These are phyloP conservation scores for Stegostoma tigrinum DNA, from an alignment of 2,113 vertebrate genomes.

Conservation along the genomic window DNA sequence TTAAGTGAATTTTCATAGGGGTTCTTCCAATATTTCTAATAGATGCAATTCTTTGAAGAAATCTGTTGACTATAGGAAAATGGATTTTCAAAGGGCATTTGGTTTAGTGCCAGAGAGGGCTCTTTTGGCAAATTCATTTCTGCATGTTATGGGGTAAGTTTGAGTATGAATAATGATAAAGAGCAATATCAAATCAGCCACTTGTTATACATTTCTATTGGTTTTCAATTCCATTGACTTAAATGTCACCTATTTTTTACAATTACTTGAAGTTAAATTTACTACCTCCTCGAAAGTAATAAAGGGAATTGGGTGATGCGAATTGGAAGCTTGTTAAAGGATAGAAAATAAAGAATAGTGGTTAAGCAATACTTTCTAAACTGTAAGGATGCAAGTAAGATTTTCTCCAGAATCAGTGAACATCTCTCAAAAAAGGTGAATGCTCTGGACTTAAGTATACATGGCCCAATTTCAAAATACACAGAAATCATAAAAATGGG, in stretches of 20 bases:
- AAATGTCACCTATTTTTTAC: background rate
- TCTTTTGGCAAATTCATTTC: background rate
- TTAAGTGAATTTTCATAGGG: background rate
- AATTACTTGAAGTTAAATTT: background rate
- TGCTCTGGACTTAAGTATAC: too few species aligned
- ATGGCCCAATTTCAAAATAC: too few species aligned
- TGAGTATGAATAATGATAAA: background rate
- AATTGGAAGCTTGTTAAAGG: background rate
- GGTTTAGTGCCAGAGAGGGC: background rate
- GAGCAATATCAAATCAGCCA: background rate
- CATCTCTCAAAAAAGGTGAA: too few species aligned
- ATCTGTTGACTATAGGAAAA: too few species aligned
- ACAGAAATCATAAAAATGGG: too few species aligned
- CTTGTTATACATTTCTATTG: background rate
- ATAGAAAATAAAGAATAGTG: background rate
- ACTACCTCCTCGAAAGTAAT: background rate
- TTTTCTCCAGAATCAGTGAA: background rate
- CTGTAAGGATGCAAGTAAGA: background rate
- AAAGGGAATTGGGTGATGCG: background rate
- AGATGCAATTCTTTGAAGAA: slow-evolving; percentile 5
- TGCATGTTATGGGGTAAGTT: background rate
- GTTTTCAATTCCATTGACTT: background rate
- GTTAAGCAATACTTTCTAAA: background rate
- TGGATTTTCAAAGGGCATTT: background rate
- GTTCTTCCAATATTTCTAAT: background rate